Percentiles rank a stretch among this genome's conserved stretches.
Conservation (phyloP, 2,797 vertebrate genomes). For the Coendou prehensilis region DNA sequence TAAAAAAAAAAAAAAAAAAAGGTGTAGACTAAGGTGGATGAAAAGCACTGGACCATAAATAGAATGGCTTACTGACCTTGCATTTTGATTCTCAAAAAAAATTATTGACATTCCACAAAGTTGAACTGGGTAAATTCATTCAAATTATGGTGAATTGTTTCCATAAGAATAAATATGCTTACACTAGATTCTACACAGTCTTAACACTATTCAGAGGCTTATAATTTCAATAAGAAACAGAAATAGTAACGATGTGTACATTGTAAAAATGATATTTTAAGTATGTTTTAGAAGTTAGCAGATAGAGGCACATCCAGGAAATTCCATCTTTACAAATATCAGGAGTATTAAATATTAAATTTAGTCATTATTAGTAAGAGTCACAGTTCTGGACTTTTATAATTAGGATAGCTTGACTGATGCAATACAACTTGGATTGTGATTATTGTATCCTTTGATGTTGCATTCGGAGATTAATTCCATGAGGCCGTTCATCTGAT, state of each 20-base stretch:
- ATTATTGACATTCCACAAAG: neutral
- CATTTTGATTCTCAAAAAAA: neutral
- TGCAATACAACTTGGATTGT: constrained; percentile 34
- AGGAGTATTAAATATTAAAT: constrained; percentile 58
- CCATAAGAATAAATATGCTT: neutral
- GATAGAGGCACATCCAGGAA: neutral
- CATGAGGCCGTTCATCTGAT: constrained; percentile 67
- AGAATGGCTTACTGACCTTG: neutral
- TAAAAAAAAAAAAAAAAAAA: neutral
- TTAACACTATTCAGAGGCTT: constrained; percentile 5
- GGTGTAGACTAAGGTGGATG: neutral
- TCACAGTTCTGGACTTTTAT: constrained; percentile 26
- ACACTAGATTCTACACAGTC: neutral
- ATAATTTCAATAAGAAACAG: constrained; percentile 43
- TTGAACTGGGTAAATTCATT: neutral
- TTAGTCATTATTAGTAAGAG: constrained; percentile 56
- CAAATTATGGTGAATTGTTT: neutral
- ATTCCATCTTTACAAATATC: constrained; percentile 50
- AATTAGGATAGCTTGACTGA: constrained; percentile 30
- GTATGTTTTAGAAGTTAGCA: constrained; percentile 24
- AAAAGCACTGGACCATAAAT: neutral
- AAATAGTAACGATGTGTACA: neutral
- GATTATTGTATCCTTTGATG: constrained; percentile 66
- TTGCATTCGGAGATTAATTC: constrained; percentile 65
- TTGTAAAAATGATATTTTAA: constrained; percentile 39